Base-by-base conservation (phyloP, 1,140 invertebrate species). In the Diploscapter pachys region DNA sequence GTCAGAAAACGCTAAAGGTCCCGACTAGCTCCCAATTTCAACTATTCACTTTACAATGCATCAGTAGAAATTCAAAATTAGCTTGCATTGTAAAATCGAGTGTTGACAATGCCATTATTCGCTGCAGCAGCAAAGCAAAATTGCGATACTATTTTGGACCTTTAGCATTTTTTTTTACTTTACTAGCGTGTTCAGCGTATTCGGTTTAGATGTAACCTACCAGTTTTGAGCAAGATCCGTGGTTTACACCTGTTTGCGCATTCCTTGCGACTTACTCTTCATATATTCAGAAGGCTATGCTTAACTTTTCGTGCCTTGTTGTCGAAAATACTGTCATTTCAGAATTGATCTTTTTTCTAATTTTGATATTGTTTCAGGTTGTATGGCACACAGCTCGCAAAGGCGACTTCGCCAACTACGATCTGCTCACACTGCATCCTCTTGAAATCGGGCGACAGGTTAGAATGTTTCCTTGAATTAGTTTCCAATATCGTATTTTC, bases 391-490 rank as follows among this genome's bases (percentile, higher is more conserved):
- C 77, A 63, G 83, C 81, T 8, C 79, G 79, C 61, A 73, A 83
- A 68, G 84, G 83, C 6, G 80, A 85, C 64, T 63, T 79, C 5
- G 73, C 63, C 5, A 72, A 72, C 50, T 84, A 85, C 68, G 84
- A 84, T 74, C 63, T 84, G 13, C 76, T 84, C 68, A 78, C 90
- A 88, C 85, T 93, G 77, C 96, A 99, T 89, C 96, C 96, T 5
- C 90, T 98, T 73, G 96, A 99, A 88, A 91, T 99, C 81, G 96
- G 95, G 11, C 89, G 96, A 56, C 96, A 99, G 87, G 89, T 98
- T 11, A 73, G 31, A 31, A 31, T 31, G 62, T 67, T 4, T 73
- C 5, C 8, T 54, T 49, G 51, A 54, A 31, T 57, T 69, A 53
- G 4, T n/a, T 8, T 53, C 52, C 9, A 8, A n/a, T 11, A n/a